Evolutionary conservation across 2,888 invertebrate species (phyloP).

Genomic region (Desoria tigrina): DNA sequence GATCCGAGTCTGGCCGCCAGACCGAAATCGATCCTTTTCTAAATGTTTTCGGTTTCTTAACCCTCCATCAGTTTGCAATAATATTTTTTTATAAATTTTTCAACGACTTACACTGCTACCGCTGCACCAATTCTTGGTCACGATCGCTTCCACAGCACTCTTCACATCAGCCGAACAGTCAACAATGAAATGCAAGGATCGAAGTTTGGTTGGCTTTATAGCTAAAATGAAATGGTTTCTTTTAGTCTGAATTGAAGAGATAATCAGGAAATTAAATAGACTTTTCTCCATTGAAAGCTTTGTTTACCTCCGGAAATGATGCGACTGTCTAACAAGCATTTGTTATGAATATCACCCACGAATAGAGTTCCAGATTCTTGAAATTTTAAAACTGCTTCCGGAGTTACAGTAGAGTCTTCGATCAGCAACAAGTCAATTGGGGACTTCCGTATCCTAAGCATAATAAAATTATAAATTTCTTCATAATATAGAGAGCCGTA

Average conservation of each 20-base stretch:
- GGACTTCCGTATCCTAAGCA: constrained; percentile 23
- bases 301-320: neutral
- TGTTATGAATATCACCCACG: neutral
- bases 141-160: constrained; percentile 34
- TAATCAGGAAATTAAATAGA: too few species aligned
- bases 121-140: constrained; percentile 27
- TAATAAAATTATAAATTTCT: neutral
- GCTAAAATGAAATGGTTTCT: neutral
- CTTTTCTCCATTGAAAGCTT: too few species aligned
- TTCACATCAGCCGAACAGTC: constrained; percentile 41
- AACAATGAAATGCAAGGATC: constrained; percentile 33
- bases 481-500: too few species aligned
- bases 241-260: too few species aligned
- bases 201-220: neutral
- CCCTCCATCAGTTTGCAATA: too few species aligned
- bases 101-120: constrained; percentile 29
- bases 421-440: constrained; percentile 29
- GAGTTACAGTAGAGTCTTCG: constrained; percentile 16
- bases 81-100: too few species aligned
- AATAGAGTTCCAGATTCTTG: neutral
- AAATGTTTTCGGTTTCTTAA: too few species aligned
- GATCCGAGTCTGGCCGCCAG: too few species aligned
- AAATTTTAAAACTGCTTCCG: neutral
- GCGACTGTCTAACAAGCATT: neutral
- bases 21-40: too few species aligned